These are phyloP conservation scores for Hippolais icterina DNA, from an alignment of 2,113 vertebrate genomes.

Conservation along the genomic window DNA sequence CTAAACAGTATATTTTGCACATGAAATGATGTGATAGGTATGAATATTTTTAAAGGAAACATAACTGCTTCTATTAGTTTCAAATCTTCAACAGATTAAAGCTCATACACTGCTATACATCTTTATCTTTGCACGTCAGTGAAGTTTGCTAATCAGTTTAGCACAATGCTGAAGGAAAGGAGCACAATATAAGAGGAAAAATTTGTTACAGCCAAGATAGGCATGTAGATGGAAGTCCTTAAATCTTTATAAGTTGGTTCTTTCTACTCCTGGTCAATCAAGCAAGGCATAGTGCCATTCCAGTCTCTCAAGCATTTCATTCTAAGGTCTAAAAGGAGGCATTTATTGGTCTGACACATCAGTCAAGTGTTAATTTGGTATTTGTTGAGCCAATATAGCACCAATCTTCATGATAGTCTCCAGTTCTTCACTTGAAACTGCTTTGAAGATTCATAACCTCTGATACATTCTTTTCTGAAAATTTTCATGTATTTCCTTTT, in stretches of 20 bases:
- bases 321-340: background rate
- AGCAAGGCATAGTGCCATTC: background rate
- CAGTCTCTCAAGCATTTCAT: background rate
- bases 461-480: background rate
- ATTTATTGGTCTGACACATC: background rate
- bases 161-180: background rate
- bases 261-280: background rate
- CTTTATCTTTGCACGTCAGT: background rate
- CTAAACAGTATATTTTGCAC: background rate
- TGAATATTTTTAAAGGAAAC: background rate
- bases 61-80: background rate
- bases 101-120: background rate
- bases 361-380: background rate
- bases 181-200: background rate
- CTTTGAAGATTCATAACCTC: background rate
- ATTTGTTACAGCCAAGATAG: background rate
- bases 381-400: background rate
- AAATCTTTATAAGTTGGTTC: background rate
- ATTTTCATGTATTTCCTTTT: background rate
- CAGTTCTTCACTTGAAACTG: background rate
- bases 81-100: background rate
- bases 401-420: background rate
- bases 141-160: background rate
- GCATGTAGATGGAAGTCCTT: background rate
- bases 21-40: background rate